These are phyloP conservation scores for Pipistrellus pygmaeus DNA, from an alignment of 2,797 vertebrate genomes.

Conservation along the genomic window DNA sequence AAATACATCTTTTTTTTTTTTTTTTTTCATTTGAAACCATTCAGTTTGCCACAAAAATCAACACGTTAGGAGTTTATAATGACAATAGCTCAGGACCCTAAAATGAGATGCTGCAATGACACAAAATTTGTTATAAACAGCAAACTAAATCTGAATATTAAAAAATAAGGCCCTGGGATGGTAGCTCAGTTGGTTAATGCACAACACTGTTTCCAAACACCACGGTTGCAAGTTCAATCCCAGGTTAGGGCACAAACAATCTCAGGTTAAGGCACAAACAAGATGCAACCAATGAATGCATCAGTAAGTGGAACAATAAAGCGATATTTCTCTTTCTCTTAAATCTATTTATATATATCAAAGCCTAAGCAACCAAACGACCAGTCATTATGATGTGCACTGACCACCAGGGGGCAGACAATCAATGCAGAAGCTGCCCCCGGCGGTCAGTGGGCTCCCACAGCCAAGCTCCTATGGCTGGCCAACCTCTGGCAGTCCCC, in stretches of 20 bases:
- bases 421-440: too few species aligned
- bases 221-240: not conserved
- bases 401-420: too few species aligned
- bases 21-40: constrained; percentile 22
- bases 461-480: too few species aligned
- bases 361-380: too few species aligned
- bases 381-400: too few species aligned
- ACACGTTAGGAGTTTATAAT: not conserved
- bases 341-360: too few species aligned
- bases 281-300: not conserved
- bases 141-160: constrained; percentile 36
- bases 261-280: not conserved
- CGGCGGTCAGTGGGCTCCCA: too few species aligned
- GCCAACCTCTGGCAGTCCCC: too few species aligned
- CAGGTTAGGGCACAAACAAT: not conserved
- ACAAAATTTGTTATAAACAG: not conserved
- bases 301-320: not conserved
- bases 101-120: constrained; percentile 12
- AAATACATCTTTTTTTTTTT: not conserved
- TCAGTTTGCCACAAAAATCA: not conserved
- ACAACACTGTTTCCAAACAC: not conserved
- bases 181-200: not conserved
- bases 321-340: not conserved
- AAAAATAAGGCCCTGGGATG: not conserved
- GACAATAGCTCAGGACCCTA: constrained; percentile 33